phyloP scores from a whole-genome alignment of 2,113 vertebrate species.

The Lamprologus lemairii region DNA sequence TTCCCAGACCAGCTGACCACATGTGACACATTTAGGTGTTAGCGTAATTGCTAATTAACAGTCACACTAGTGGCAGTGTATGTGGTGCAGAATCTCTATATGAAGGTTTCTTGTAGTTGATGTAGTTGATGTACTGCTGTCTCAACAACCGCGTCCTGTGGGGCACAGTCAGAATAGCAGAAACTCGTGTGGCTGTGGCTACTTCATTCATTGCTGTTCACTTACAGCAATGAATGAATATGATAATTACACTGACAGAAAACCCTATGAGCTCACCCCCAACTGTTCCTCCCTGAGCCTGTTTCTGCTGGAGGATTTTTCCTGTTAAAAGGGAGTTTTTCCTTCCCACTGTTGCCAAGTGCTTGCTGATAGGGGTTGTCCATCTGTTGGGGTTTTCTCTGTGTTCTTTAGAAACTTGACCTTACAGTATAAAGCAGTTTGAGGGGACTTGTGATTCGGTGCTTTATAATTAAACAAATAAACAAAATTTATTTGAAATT shows the following conservation, averaged over 20 bases:
- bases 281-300: not conserved
- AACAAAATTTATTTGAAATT: not conserved
- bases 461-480: not conserved
- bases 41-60: not conserved
- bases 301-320: not conserved
- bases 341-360: not conserved
- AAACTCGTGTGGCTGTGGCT: accelerated
- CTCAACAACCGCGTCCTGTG: not conserved
- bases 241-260: not conserved
- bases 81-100: not conserved
- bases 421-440: not conserved
- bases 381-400: not conserved
- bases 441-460: not conserved
- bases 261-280: not conserved
- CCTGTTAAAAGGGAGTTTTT: not conserved
- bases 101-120: not conserved
- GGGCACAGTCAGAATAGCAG: not conserved
- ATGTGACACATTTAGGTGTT: not conserved
- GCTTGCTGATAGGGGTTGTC: not conserved
- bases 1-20: not conserved
- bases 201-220: not conserved
- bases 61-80: not conserved
- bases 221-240: not conserved
- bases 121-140: not conserved
- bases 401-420: not conserved